Evolutionary conservation across 1,140 invertebrate genomes (phyloP).

Genomic region (Episyrphus balteatus): DNA sequence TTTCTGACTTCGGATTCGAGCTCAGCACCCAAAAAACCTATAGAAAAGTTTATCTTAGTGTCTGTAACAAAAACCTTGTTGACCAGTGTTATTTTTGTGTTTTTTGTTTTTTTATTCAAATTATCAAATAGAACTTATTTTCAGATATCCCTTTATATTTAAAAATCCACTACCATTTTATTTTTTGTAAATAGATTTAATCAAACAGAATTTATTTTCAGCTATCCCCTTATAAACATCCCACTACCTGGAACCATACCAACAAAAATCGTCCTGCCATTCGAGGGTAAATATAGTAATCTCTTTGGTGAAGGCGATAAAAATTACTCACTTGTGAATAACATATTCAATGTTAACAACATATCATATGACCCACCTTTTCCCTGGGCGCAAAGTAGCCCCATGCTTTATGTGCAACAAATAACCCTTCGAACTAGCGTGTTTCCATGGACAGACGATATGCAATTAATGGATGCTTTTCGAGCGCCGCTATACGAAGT

Average conservation of each 20-base stretch:
- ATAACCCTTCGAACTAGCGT: slow-evolving; percentile 58
- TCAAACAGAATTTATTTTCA: slow-evolving; percentile 5
- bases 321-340: slow-evolving; percentile 9
- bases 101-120: too few relatives aligned
- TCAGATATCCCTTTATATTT: too few relatives aligned
- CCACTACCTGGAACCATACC: slow-evolving; percentile 37
- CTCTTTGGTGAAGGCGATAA: slow-evolving; percentile 12
- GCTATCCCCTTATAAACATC: slow-evolving; percentile 34
- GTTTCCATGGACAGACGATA: slow-evolving; percentile 70
- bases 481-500: slow-evolving; percentile 75
- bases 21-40: too few relatives aligned
- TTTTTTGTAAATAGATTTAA: too few relatives aligned
- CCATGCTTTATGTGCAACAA: slow-evolving; percentile 72
- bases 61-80: too few relatives aligned
- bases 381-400: slow-evolving; percentile 43
- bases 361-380: slow-evolving; percentile 38
- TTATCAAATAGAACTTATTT: too few relatives aligned
- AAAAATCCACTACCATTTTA: too few relatives aligned
- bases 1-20: too few relatives aligned
- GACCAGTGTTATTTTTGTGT: too few relatives aligned
- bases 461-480: slow-evolving; percentile 78
- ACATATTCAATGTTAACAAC: slow-evolving; percentile 14
- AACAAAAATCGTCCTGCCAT: slow-evolving; percentile 35
- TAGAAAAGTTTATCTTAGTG: too few relatives aligned
- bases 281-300: slow-evolving; percentile 16